Evolutionary conservation across 2,797 vertebrate species (phyloP).

Genomic region (Phoeniculus purpureus): DNA sequence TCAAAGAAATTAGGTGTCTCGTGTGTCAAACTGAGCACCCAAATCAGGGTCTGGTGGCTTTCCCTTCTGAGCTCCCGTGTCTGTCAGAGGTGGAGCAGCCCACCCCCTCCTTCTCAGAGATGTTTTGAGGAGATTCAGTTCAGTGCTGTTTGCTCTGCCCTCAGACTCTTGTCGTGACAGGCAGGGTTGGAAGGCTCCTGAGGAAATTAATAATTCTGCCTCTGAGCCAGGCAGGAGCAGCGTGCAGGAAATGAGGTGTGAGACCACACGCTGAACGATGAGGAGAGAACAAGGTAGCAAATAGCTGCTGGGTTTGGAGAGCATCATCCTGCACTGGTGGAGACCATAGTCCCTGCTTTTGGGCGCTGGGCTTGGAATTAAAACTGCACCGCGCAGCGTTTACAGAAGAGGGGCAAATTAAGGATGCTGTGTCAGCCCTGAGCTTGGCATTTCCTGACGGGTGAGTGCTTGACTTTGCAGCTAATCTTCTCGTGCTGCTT

Average conservation of each 20-base stretch:
- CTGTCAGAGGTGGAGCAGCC: neutral
- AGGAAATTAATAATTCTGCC: slow-evolving; percentile 56
- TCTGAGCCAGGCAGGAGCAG: slow-evolving; percentile 9
- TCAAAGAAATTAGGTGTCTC: neutral
- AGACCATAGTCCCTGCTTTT: neutral
- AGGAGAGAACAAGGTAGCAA: neutral
- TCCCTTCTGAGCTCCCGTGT: neutral
- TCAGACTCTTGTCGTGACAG: slow-evolving; percentile 29
- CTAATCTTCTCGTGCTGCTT: slow-evolving; percentile 7
- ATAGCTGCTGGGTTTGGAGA: neutral
- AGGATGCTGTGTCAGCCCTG: neutral
- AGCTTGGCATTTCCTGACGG: slow-evolving; percentile 40
- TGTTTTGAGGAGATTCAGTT: neutral
- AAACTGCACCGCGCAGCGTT: neutral
- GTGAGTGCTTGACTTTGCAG: slow-evolving; percentile 46
- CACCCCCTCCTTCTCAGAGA: neutral
- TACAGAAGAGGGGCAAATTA: neutral
- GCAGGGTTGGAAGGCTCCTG: slow-evolving; percentile 13
- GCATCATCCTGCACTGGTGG: neutral
- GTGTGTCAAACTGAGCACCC: neutral
- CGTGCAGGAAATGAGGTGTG: slow-evolving; percentile 41
- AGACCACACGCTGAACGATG: neutral
- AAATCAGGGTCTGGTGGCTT: neutral
- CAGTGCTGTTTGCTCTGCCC: slow-evolving; percentile 8
- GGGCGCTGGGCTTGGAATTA: neutral